Evolutionary conservation across 2,113 vertebrate species (phyloP).

Genomic region (Passer montanus): DNA sequence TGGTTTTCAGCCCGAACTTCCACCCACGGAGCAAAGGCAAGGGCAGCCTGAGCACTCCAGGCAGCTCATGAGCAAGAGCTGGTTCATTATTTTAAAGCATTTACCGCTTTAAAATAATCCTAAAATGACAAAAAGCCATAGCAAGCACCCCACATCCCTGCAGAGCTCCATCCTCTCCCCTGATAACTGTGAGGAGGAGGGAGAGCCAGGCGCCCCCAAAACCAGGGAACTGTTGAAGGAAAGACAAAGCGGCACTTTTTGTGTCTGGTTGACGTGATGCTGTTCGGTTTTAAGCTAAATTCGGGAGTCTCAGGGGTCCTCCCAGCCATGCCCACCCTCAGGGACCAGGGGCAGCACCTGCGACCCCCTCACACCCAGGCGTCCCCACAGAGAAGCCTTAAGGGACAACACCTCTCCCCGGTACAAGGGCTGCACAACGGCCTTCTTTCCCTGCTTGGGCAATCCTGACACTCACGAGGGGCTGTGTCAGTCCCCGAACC

Average conservation of each 20-base stretch:
- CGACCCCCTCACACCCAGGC: neutral
- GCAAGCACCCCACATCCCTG: accelerated
- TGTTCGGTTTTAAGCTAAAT: accelerated
- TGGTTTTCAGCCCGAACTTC: neutral
- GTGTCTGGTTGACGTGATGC: accelerated
- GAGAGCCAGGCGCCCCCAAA: too few relatives aligned
- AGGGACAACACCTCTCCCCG: accelerated
- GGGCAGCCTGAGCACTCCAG: accelerated
- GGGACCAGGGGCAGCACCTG: accelerated
- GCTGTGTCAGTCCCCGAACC: accelerated
- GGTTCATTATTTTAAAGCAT: neutral
- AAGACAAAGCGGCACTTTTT: accelerated
- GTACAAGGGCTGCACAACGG: accelerated
- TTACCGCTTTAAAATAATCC: neutral
- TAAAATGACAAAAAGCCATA: accelerated
- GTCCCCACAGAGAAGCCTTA: too few relatives aligned
- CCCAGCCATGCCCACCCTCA: neutral
- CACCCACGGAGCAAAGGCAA: accelerated
- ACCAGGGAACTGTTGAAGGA: neutral
- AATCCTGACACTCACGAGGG: neutral
- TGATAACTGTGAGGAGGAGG: accelerated
- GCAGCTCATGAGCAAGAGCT: neutral
- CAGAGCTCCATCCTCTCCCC: neutral
- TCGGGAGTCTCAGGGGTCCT: neutral
- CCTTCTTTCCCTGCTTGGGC: accelerated